Conservation (phyloP, 1,140 invertebrate species). For the Gonioctena quinquepunctata region DNA sequence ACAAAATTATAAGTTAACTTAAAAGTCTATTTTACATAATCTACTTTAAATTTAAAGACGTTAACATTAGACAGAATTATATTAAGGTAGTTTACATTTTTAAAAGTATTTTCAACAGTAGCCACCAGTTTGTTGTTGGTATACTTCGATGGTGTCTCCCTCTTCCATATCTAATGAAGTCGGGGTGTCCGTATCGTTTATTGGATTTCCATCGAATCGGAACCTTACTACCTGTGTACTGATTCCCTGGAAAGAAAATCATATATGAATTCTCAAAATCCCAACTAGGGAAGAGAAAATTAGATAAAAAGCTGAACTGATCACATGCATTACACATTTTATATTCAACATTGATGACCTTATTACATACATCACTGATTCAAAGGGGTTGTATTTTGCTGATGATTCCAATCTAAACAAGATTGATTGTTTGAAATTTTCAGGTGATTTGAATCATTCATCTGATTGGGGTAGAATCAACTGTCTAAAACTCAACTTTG, state of each 20-base stretch:
- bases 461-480: no score
- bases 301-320: no score
- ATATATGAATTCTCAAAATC: no score
- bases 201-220: slow-evolving; percentile 92
- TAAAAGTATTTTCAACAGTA: slow-evolving; percentile 24
- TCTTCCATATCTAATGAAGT: slow-evolving; percentile 91
- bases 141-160: slow-evolving; percentile 93
- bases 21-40: slow-evolving; percentile 38
- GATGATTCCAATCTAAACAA: no score
- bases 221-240: slow-evolving; percentile 88
- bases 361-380: no score
- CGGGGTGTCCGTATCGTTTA: slow-evolving; percentile 91
- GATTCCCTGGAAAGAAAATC: slow-evolving; percentile 67
- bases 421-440: no score
- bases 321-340: no score
- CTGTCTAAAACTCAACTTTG: no score
- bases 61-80: slow-evolving; percentile 19
- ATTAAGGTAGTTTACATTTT: slow-evolving; percentile 19
- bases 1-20: slow-evolving; percentile 32
- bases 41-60: slow-evolving; percentile 37
- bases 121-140: slow-evolving; percentile 91
- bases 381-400: no score
- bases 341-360: no score
- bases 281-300: no score
- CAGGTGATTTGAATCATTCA: no score